Evolutionary conservation across 1,140 invertebrate species (phyloP), one percentile per base, ranked within the genome.

Genomic region (Polyergus mexicanus): DNA sequence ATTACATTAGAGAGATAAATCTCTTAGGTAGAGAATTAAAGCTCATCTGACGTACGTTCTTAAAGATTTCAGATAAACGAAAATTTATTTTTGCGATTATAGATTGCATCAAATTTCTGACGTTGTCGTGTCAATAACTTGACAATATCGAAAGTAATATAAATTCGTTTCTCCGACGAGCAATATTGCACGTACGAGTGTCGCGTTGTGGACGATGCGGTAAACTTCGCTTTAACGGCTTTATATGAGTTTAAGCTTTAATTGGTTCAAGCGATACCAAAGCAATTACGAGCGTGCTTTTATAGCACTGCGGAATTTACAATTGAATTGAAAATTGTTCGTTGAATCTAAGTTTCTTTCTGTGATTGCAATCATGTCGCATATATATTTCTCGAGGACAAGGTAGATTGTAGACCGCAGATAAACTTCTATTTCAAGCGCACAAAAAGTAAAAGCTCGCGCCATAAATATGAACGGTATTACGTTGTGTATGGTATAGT

Each of bases 181-280:
- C 68, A 47, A 71, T 80, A 80, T 68, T 62, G 63, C 63, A 22
- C 63, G 44, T 41, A 51, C 44, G 38, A 66, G 78, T 72, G 66
- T 69, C 66, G 38, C 38, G 44, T 81, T 71, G 65, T 22, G 35
- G 16, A 69, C 65, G 65, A 4, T 19, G 47, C 77, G 22, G 65
- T 16, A 56, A 71, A 80, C 47, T 69, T 80, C 13, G 47, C 65
- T 56, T 80, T 80, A 80, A 74, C 78, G 78, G 68, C 72, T 83
- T 83, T 83, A 83, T 83, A 72, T 74, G 78, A 74, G 78, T 83
- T 83, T 74, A 58, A 81, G 66, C 62, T 60, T 81, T 72, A 83
- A 83, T 83, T 83, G 68, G 68, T 72, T 72, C 38, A 83, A 83
- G 78, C 78, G 68, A 72, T 66, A 81, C 66, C 78, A 44, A 51